Evolutionary conservation across 2,797 vertebrate species (phyloP).

Genomic region (Amblyraja radiata): DNA sequence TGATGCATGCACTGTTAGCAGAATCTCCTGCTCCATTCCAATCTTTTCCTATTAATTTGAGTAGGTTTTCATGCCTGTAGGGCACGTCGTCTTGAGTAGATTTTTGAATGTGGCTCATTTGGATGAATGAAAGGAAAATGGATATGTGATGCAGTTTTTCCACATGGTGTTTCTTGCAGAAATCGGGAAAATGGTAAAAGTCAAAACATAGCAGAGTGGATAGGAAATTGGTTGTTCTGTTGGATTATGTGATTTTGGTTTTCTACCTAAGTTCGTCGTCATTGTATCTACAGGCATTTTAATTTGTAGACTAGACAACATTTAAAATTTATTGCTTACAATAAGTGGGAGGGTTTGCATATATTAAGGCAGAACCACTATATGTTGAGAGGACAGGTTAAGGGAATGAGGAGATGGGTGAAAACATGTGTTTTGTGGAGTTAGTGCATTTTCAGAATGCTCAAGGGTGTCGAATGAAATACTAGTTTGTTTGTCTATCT

Average conservation of each 20-base stretch:
- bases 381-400: neutral
- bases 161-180: neutral
- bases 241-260: neutral
- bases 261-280: neutral
- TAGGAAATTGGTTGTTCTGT: neutral
- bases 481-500: neutral
- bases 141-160: neutral
- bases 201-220: neutral
- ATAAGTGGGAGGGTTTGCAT: neutral
- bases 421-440: neutral
- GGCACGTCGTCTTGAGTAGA: neutral
- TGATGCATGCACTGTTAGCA: slow-evolving; percentile 37
- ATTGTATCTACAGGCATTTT: neutral
- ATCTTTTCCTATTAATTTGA: neutral
- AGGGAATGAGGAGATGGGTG: neutral
- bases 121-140: neutral
- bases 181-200: neutral
- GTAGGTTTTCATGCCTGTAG: neutral
- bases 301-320: neutral
- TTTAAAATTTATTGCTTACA: neutral
- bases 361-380: neutral
- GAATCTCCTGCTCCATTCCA: neutral
- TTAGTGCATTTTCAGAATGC: neutral
- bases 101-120: neutral
- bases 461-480: neutral